Evolutionary conservation across 2,888 invertebrate genomes (phyloP).

Genomic region (Archaeoteleia sp.): DNA sequence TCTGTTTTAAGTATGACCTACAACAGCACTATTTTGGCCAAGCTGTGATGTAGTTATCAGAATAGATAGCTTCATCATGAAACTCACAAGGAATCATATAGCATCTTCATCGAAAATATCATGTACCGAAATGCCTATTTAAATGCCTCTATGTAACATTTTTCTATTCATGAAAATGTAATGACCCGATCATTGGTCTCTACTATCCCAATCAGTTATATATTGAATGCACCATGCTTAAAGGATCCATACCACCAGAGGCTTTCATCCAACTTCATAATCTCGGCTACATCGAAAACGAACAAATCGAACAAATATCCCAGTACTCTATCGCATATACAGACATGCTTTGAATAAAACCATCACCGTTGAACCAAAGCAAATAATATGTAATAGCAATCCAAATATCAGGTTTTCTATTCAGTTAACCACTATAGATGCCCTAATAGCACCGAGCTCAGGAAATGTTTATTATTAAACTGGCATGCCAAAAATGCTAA

Average conservation of each 20-base stretch:
- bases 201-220: background rate
- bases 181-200: background rate
- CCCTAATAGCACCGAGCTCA: no score
- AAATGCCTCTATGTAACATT: no score
- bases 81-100: constrained; percentile 27
- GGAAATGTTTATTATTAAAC: no score
- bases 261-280: no score
- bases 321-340: background rate
- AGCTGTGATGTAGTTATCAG: no score
- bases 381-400: background rate
- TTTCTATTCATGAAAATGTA: no score
- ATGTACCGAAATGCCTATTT: no score
- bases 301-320: no score
- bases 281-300: background rate
- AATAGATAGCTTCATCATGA: no score
- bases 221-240: background rate
- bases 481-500: no score
- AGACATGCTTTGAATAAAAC: background rate
- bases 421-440: background rate
- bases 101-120: background rate
- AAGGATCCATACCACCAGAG: background rate
- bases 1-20: no score
- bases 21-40: no score
- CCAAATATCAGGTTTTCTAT: background rate
- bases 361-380: background rate